Base-by-base conservation (phyloP, 2,888 invertebrate genomes). In the Tholera decimalis region DNA sequence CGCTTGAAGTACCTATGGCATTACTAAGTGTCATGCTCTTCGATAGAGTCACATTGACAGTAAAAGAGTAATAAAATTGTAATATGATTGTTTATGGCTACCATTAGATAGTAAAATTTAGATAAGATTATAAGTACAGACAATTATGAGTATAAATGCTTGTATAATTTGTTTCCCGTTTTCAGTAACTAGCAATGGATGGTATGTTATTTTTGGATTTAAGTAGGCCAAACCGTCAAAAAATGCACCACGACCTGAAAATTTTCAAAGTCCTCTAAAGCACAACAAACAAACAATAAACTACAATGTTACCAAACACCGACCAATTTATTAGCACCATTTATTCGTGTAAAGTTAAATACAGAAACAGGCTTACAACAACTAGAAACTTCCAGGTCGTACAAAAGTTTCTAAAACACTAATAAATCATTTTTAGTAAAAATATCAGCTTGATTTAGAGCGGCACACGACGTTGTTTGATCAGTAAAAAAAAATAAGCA, bases 401-500 rank as follows among this genome's bases (percentile, higher is more conserved):
- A 73, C 63, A 79, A 87, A 88, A 88, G 79, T 88, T 88, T 82
- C 83, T 83, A 86, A 83, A 84, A 71, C 73, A 75, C 77, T 68
- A 77, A 88, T 92, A 92, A 88, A 92, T 92, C 89, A 91, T 88
- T 85, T 86, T 81, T 71, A 79, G 82, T 84, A 75, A 85, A 85
- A 84, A 83, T 83, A 86, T 86, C 87, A 84, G 69, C 77, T 77
- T 93, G 90, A 93, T 93, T 92, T 93, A 94, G 86, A 76, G 88
- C 87, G 73, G 88, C 87, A 88, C 87, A 91, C 83, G 77, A 79
- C 79, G 79, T 75, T 91, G 88, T 90, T 88, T 88, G 88, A 85
- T 77, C 83, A 77, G 84, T 86, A 89, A 89, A 91, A 90, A n/a
- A 90, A 93, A 89, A 89, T 88, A 88, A 89, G 85, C 84, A 85